Conservation (phyloP, 1,140 invertebrate genomes). For the Tetragnatha versicolor region DNA sequence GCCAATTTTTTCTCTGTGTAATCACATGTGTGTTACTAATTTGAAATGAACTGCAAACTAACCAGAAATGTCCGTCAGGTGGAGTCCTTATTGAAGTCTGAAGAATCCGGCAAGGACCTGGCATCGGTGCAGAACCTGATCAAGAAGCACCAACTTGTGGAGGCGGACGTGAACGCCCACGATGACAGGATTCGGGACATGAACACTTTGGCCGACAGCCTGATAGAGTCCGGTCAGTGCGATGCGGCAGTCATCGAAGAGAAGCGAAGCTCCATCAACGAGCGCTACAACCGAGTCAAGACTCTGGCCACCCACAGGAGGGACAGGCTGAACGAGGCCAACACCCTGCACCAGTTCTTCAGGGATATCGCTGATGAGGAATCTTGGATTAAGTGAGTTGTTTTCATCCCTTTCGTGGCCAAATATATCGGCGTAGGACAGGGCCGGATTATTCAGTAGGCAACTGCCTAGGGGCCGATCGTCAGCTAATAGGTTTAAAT, state of each 20-base stretch:
- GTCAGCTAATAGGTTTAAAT: no score
- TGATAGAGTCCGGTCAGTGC: conserved; percentile 94
- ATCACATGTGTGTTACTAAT: no score
- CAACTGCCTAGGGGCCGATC: no score
- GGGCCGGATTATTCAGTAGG: no score
- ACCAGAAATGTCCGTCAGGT: no score
- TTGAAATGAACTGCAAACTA: no score
- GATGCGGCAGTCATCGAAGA: conserved; percentile 92
- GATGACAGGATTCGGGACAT: conserved; percentile 96
- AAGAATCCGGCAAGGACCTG: conserved; percentile 98
- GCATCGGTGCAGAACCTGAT: conserved; percentile 98
- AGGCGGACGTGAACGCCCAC: conserved; percentile 95
- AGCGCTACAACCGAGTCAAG: conserved; percentile 90
- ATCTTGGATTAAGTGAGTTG: conserved; percentile 97
- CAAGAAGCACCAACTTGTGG: conserved; percentile 98
- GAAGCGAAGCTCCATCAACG: conserved; percentile 90
- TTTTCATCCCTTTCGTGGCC: no score
- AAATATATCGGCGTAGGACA: no score
- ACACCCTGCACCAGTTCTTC: conserved; percentile 99
- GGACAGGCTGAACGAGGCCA: conserved; percentile 89
- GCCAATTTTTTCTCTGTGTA: no score
- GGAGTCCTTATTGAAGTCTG: conserved; percentile 93
- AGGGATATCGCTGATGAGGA: conserved; percentile 99
- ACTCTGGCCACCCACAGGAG: conserved; percentile 91
- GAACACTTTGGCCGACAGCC: conserved; percentile 91